phyloP scores from a whole-genome alignment of 2,888 invertebrate genomes.

The Andrena chrysosceles region DNA sequence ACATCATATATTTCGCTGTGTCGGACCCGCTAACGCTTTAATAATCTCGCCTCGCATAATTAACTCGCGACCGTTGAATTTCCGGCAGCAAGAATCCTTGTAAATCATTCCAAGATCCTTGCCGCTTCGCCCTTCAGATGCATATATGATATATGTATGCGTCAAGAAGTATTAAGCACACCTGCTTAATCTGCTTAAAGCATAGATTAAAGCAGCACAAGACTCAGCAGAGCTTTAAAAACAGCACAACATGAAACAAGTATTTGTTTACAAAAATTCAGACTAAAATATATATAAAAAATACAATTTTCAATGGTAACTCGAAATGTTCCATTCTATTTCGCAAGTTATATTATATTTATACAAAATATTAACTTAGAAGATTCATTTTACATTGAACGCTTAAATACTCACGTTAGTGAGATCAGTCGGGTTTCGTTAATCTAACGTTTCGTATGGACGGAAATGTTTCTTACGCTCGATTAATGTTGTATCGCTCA shows the following conservation, averaged over 20 bases:
- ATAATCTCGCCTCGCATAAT: slow-evolving; percentile 79
- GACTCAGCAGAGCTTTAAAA: not conserved
- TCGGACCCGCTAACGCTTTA: slow-evolving; percentile 74
- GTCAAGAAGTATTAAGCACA: slow-evolving; percentile 10
- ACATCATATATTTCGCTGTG: slow-evolving; percentile 70
- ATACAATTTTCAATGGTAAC: not conserved
- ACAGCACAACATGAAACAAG: not conserved
- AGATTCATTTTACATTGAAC: not conserved
- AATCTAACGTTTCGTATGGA: no score
- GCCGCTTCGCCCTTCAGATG: slow-evolving; percentile 4
- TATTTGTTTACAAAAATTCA: slow-evolving; percentile 35
- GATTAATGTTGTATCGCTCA: no score
- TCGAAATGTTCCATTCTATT: not conserved
- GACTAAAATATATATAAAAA: not conserved
- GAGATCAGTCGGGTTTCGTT: no score
- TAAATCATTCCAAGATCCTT: not conserved
- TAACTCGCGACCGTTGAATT: slow-evolving; percentile 78
- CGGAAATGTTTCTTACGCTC: no score
- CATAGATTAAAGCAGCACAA: not conserved
- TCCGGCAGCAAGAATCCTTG: slow-evolving; percentile 63
- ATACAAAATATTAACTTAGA: not conserved
- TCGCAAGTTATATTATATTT: not conserved
- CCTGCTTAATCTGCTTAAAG: not conserved
- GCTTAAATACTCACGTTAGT: no score
- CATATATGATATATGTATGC: not conserved